Conservation (phyloP, 2,113 vertebrate species). For the Neolamprologus hecqui region DNA sequence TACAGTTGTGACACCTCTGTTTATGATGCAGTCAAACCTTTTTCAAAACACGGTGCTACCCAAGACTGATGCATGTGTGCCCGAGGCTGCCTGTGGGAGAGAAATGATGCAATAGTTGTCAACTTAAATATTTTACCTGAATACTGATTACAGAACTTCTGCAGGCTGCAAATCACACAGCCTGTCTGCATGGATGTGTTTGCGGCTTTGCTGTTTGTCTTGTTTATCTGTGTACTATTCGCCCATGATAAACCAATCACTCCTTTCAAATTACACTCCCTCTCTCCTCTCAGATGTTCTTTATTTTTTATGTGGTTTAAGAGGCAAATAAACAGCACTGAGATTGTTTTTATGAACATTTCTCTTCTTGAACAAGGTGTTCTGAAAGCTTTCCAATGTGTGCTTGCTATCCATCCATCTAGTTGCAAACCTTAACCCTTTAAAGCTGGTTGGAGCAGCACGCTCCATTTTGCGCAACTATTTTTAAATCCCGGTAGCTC, state of each 20-base stretch:
- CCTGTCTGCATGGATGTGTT: background rate
- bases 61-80: background rate
- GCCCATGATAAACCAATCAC: background rate
- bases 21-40: background rate
- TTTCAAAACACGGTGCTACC: background rate
- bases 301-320: background rate
- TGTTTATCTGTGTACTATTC: background rate
- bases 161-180: background rate
- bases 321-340: background rate
- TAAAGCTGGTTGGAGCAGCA: fast-evolving
- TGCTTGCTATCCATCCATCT: background rate
- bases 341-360: background rate
- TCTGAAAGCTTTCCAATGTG: background rate
- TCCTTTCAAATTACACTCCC: background rate
- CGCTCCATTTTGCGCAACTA: no score
- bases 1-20: background rate
- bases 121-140: background rate
- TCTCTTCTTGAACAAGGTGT: background rate
- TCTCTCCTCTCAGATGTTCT: background rate
- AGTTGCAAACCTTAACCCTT: no score
- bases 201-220: background rate
- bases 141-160: background rate
- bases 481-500: no score
- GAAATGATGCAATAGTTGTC: background rate
- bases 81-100: background rate